Percentiles rank a stretch among this genome's conserved stretches.
Evolutionary conservation across 2,888 invertebrate genomes (phyloP).

Genomic region (Drosophila pseudotakahashii): DNA sequence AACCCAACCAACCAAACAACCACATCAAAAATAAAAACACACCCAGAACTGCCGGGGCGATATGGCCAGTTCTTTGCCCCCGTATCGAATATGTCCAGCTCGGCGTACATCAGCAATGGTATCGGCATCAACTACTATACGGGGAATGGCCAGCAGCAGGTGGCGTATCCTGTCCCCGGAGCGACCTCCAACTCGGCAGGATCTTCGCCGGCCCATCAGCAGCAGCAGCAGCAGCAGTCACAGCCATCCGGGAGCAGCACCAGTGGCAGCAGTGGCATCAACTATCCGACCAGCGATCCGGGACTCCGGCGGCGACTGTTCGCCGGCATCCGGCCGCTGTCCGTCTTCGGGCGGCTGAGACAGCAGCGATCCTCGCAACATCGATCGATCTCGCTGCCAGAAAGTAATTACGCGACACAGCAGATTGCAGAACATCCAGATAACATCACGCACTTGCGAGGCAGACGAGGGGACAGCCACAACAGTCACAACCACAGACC

Average conservation of each 20-base stretch:
- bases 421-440: background rate
- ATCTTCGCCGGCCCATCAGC: constrained; percentile 42
- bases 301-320: constrained; percentile 91
- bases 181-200: constrained; percentile 45
- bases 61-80: constrained; percentile 58
- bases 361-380: constrained; percentile 90
- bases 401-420: constrained; percentile 87
- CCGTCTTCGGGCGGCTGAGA: constrained; percentile 87
- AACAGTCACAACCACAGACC: background rate
- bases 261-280: constrained; percentile 49
- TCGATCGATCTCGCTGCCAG: constrained; percentile 93
- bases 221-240: constrained; percentile 43
- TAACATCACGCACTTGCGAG: background rate
- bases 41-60: constrained; percentile 70
- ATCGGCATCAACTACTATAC: constrained; percentile 82
- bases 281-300: constrained; percentile 84
- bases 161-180: background rate
- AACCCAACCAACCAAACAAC: constrained; percentile 35
- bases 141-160: constrained; percentile 35
- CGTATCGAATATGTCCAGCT: constrained; percentile 76
- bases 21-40: constrained; percentile 28
- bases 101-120: constrained; percentile 79
- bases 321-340: constrained; percentile 92
- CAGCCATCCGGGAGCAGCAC: constrained; percentile 35
- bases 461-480: constrained; percentile 18